phyloP scores from a whole-genome alignment of 2,113 vertebrate species.

The Podarcis cretensis region DNA sequence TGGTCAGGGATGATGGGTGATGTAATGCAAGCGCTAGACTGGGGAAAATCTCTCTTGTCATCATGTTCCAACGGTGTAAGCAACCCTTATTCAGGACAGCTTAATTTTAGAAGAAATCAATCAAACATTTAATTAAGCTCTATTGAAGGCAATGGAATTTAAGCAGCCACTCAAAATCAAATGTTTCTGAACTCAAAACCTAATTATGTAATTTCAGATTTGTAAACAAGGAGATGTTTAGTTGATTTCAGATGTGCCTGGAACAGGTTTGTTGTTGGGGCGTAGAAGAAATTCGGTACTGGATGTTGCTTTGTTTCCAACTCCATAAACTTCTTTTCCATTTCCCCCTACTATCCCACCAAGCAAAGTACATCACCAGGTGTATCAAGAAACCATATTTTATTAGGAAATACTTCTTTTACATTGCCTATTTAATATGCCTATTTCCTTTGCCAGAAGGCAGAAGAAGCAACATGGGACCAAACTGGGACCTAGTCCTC shows the following conservation, averaged over 20 bases:
- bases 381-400: too few relatives aligned
- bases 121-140: not conserved
- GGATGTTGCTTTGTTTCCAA: not conserved
- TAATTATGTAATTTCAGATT: not conserved
- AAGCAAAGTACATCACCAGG: too few relatives aligned
- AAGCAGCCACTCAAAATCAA: not conserved
- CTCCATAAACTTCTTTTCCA: not conserved
- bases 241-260: not conserved
- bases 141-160: not conserved
- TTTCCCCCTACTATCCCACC: too few relatives aligned
- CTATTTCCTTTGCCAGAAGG: too few relatives aligned
- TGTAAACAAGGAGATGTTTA: not conserved
- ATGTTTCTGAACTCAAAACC: slow-evolving; percentile 15
- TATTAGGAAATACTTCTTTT: too few relatives aligned
- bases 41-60: not conserved
- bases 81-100: not conserved
- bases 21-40: not conserved
- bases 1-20: too few relatives aligned
- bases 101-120: not conserved
- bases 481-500: too few relatives aligned
- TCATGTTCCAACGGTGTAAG: not conserved
- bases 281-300: not conserved
- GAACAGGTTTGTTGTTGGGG: not conserved
- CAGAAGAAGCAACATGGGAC: too few relatives aligned
- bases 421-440: too few relatives aligned